A percentile compares a stretch with the other conserved stretches of the same genome.
Evolutionary conservation across 1,140 invertebrate species (phyloP).

Genomic region (Cardiocondyla obscurior): DNA sequence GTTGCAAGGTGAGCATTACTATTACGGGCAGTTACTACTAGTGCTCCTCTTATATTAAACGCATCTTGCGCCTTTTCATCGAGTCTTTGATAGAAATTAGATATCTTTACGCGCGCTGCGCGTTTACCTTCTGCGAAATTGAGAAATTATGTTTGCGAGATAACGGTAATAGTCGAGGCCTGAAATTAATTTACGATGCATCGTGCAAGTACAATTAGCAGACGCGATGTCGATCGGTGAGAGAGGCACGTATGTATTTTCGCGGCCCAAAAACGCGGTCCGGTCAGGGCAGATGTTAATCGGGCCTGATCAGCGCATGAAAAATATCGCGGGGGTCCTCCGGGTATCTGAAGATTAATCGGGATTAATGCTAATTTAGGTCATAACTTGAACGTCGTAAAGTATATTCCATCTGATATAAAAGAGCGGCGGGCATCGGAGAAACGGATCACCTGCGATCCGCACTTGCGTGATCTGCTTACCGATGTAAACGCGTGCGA

Average conservation of each 20-base stretch:
- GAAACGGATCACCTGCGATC: neutral
- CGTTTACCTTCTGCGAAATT: too few species aligned
- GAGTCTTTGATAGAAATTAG: neutral
- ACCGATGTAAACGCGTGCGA: conserved; percentile 67
- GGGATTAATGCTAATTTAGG: neutral
- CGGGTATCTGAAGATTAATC: neutral
- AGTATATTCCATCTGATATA: neutral
- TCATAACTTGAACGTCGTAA: neutral
- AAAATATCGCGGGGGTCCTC: neutral
- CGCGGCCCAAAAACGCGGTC: neutral
- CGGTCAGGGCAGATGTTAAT: neutral
- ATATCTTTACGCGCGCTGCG: too few species aligned
- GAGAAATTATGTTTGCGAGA: neutral
- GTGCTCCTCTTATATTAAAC: neutral
- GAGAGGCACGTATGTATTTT: neutral
- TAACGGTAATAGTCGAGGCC: neutral
- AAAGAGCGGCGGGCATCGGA: neutral
- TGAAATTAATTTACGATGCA: neutral
- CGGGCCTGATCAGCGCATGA: neutral
- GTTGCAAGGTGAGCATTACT: conserved; percentile 78
- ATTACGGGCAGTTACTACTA: neutral
- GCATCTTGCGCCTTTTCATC: too few species aligned
- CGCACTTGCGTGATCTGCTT: conserved; percentile 55
- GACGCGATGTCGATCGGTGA: neutral
- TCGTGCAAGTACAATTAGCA: neutral